Conservation (phyloP, 2,888 invertebrate species). For the Osmoderma eremita region DNA sequence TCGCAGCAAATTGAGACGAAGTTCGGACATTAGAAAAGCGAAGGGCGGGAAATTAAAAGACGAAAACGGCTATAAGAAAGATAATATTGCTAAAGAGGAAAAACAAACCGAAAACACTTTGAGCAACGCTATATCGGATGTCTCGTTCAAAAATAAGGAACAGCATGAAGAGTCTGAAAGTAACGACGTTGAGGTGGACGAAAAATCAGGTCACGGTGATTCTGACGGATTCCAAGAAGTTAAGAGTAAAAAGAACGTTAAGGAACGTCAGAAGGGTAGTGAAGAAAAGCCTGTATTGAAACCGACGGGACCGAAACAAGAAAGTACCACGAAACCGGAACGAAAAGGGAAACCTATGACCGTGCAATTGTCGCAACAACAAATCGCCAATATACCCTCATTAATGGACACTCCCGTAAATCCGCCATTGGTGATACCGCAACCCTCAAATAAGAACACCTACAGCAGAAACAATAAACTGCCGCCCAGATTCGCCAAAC, state of each 20-base stretch:
- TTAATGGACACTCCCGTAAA: conserved; percentile 66
- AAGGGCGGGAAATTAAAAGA: conserved; percentile 13
- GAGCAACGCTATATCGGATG: conserved; percentile 66
- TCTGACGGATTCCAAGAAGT: conserved; percentile 87
- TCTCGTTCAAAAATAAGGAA: conserved; percentile 60
- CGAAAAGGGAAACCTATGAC: conserved; percentile 50
- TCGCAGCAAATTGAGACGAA: conserved; percentile 36
- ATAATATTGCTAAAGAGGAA: conserved; percentile 62
- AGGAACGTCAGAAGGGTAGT: conserved; percentile 58
- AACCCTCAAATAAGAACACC: conserved; percentile 52
- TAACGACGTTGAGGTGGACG: conserved; percentile 55
- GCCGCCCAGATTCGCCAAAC: conserved; percentile 82
- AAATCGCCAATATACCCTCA: conserved; percentile 65
- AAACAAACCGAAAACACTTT: conserved; percentile 67
- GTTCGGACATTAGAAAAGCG: conserved; percentile 33
- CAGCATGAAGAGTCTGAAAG: conserved; percentile 57
- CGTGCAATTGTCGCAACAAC: conserved; percentile 57
- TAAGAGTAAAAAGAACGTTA: conserved; percentile 79
- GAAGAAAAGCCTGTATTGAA: conserved; percentile 57
- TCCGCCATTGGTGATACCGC: conserved; percentile 63
- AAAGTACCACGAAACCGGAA: conserved; percentile 53
- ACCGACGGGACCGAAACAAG: conserved; percentile 46
- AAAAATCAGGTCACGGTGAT: conserved; percentile 64
- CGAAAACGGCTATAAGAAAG: conserved; percentile 54
- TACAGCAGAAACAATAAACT: conserved; percentile 69